These are phyloP conservation scores for Panagrolaimus sp. DNA, from an alignment of 1,140 invertebrate species.

Conservation along the genomic window DNA sequence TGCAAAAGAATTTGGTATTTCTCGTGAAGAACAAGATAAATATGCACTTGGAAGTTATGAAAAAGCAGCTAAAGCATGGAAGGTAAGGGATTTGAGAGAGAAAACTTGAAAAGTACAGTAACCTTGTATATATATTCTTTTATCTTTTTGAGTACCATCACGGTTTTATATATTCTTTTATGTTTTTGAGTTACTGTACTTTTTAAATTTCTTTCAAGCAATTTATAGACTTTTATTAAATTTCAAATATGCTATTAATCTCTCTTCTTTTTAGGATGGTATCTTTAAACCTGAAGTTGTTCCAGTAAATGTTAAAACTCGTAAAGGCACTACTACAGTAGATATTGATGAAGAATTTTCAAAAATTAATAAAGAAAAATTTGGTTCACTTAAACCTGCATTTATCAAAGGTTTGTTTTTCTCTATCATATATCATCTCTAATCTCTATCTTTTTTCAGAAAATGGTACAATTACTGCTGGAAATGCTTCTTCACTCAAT, in stretches of 20 bases:
- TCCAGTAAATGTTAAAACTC: constrained; percentile 70
- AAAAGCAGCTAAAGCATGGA: constrained; percentile 74
- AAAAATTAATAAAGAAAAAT: constrained; percentile 87
- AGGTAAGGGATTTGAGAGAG: constrained; percentile 15
- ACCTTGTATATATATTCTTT: too few relatives aligned
- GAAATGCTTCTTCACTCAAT: constrained; percentile 94
- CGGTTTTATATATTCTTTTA: too few relatives aligned
- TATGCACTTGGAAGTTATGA: constrained; percentile 89
- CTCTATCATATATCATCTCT: constrained; percentile 21
- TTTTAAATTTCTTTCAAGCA: too few relatives aligned
- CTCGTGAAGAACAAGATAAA: constrained; percentile 83
- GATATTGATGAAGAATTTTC: constrained; percentile 91
- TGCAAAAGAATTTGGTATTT: constrained; percentile 68
- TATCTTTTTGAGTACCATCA: too few relatives aligned
- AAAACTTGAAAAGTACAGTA: too few relatives aligned
- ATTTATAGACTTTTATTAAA: too few relatives aligned
- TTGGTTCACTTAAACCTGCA: constrained; percentile 77
- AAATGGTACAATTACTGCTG: constrained; percentile 87
- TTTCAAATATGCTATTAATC: constrained; percentile 14
- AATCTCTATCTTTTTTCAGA: constrained; percentile 58
- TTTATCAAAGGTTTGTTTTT: constrained; percentile 67
- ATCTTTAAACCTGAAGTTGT: constrained; percentile 79
- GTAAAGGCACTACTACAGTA: constrained; percentile 68
- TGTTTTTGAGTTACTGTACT: too few relatives aligned
- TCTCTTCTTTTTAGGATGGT: constrained; percentile 63